phyloP scores from a whole-genome alignment of 2,888 invertebrate genomes.

The Macropis europaea region DNA sequence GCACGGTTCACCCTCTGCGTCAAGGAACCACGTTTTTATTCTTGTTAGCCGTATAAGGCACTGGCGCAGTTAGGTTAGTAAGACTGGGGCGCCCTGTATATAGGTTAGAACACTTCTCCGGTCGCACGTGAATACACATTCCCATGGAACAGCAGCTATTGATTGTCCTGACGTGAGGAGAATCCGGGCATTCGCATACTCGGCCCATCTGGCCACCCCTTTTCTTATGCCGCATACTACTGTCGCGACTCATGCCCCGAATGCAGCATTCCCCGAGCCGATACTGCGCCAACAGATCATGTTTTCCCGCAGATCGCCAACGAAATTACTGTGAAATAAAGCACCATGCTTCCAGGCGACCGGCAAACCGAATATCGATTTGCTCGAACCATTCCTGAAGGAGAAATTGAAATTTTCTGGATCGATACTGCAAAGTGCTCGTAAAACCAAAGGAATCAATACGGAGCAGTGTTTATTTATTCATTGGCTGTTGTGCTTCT shows the following conservation, averaged over 20 bases:
- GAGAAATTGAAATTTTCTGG: neutral
- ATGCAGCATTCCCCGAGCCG: constrained; percentile 50
- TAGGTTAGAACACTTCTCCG: constrained; percentile 29
- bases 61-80: too few species aligned
- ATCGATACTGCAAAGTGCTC: neutral
- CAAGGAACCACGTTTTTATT: too few species aligned
- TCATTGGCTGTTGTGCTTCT: too few species aligned
- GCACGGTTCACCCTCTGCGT: too few species aligned
- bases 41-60: too few species aligned
- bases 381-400: too few species aligned
- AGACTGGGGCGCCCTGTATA: constrained; percentile 20
- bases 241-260: constrained; percentile 52
- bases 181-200: constrained; percentile 59
- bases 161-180: constrained; percentile 69
- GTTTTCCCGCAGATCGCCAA: constrained; percentile 15
- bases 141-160: constrained; percentile 65
- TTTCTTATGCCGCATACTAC: constrained; percentile 37
- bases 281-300: constrained; percentile 33
- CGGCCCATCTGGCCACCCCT: constrained; percentile 49
- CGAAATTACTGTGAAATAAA: constrained; percentile 24
- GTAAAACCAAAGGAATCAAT: too few species aligned
- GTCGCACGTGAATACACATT: constrained; percentile 66
- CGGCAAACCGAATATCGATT: neutral
- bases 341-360: neutral
- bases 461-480: too few species aligned